Base-by-base conservation (phyloP, 2,888 invertebrate species). In the Megamerina dolium region DNA sequence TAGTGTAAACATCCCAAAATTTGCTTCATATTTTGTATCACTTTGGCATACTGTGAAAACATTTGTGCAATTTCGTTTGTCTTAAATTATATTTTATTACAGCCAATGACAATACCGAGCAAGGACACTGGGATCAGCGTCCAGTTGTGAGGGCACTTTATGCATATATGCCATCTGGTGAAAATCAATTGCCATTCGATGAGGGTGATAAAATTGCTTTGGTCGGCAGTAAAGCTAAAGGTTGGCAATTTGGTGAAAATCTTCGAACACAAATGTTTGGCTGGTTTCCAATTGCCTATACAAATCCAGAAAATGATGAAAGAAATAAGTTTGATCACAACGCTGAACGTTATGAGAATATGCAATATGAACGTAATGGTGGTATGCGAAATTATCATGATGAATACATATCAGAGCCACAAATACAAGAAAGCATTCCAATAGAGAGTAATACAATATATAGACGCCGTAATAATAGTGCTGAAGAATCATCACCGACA, bases 181-280 rank as follows among this genome's bases (percentile, higher is more conserved):
- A 92, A 64, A 92, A 91, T 73, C 93, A 94, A 72, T 78, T 94
- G 48, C 87, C 87, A 64, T 94, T 94, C 74, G 82, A 86, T 50
- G 91, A 92, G 73, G 90, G 90, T 49, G 94, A 94, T 70, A 77
- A 87, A 46, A 83, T 94, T 43, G 85, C 88, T 6, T 72, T 93
- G 51, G 83, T 92, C 58, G 94, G 93, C 17, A 91, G 90, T 59
- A 79, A 89, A 55, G 90, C 89, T 55, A 93, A 93, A 68, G 94
- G 94, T 18, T 94, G 94, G 94, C 93, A 94, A 72, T 94, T 92
- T 61, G 94, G 94, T n/a, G 92, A 93, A 70, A 94, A 94, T 72
- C 72, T 88, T 55, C 79, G 90, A 43, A 91, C 89, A n/a, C 89
- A 90, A 66, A 83, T 85, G 64, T 85, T 88, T 52, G 94, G 94